Evolutionary conservation across 2,797 vertebrate species (phyloP).

Genomic region (Gobio occitaniae): DNA sequence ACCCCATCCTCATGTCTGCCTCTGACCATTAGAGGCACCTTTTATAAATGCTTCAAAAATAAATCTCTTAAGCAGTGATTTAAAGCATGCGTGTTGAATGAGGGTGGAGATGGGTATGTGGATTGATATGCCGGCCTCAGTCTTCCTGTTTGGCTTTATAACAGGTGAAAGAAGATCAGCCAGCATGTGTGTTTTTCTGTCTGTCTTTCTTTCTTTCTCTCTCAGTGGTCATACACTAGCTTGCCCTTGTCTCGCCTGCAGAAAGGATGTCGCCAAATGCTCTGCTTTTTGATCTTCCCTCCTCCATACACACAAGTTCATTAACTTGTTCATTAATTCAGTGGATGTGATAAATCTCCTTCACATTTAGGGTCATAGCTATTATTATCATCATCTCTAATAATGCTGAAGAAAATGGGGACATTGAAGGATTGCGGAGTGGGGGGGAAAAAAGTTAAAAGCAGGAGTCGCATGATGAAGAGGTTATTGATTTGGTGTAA

Average conservation of each 20-base stretch:
- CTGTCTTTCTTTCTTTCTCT: neutral
- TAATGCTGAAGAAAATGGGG: constrained; percentile 65
- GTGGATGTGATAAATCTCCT: constrained; percentile 70
- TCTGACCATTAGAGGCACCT: constrained; percentile 24
- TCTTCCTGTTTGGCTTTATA: constrained; percentile 24
- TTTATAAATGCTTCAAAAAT: neutral
- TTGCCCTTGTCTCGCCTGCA: constrained; percentile 60
- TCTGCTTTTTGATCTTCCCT: constrained; percentile 55
- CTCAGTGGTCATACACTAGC: neutral
- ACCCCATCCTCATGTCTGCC: constrained; percentile 54
- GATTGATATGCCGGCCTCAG: constrained; percentile 9
- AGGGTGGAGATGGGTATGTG: neutral
- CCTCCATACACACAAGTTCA: constrained; percentile 45
- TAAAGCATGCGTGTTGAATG: neutral
- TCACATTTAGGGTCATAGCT: constrained; percentile 71
- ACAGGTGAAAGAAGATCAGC: constrained; percentile 14
- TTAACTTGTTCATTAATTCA: constrained; percentile 71
- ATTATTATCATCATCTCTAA: constrained; percentile 70
- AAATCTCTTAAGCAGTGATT: neutral
- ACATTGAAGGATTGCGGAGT: constrained; percentile 57
- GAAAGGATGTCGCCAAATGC: constrained; percentile 65
- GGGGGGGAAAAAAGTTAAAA: neutral
- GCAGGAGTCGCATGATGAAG: constrained; percentile 39
- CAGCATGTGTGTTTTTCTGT: constrained; percentile 6
- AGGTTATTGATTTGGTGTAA: constrained; percentile 61